phyloP scores from a whole-genome alignment of 92 coral and sea anemone species.

The Palythoa grandiflora region DNA sequence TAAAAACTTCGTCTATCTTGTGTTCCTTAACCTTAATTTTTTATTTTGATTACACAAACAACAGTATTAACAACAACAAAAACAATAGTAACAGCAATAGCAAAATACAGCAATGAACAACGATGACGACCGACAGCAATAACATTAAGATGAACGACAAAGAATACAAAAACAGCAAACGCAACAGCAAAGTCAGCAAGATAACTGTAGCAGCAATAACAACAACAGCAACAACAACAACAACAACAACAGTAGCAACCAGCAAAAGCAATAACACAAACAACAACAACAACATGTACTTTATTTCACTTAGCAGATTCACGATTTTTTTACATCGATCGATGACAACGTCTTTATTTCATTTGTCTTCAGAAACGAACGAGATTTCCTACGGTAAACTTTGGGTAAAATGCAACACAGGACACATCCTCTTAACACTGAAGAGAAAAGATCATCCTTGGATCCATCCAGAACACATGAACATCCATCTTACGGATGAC shows the following conservation, averaged over 20 bases:
- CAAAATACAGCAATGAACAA: not conserved
- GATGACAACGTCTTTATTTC: not conserved
- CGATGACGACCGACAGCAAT: not conserved
- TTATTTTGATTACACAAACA: not conserved
- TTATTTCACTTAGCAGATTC: too few relatives aligned
- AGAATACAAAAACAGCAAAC: not conserved
- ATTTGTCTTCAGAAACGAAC: constrained; percentile 39
- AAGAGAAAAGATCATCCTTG: constrained; percentile 63
- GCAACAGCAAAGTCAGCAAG: too few relatives aligned
- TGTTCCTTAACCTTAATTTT: not conserved
- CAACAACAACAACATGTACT: too few relatives aligned
- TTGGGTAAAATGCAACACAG: constrained; percentile 46
- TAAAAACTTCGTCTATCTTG: not conserved
- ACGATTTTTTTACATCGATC: too few relatives aligned
- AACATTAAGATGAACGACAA: not conserved
- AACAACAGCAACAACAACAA: too few relatives aligned
- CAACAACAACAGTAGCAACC: too few relatives aligned
- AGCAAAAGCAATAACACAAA: too few relatives aligned
- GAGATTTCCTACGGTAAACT: constrained; percentile 53
- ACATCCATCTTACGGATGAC: constrained; percentile 69
- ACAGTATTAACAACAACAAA: too few relatives aligned
- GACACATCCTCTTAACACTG: constrained; percentile 50
- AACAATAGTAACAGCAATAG: not conserved
- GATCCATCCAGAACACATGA: constrained; percentile 69
- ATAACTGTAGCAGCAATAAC: too few relatives aligned